Base-by-base conservation (phyloP, 2,113 vertebrate genomes). In the Clarias batrachus region DNA sequence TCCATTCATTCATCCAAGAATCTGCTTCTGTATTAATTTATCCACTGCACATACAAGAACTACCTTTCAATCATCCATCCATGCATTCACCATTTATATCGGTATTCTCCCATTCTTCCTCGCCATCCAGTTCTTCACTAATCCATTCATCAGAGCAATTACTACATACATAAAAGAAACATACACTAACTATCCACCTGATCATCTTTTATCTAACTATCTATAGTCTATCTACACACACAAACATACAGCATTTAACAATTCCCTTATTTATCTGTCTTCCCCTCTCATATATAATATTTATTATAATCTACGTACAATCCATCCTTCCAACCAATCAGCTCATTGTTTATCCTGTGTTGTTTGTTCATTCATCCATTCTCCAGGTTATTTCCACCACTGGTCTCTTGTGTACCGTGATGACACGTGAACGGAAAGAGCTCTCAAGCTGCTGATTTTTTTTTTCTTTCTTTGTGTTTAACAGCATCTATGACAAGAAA, bases 301-400 rank as follows among this genome's bases (percentile, higher is more conserved):
- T 73, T 73, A 73, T 41, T 73, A 48, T 8, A 73, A 73, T 41
- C 8, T 9, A 41, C 8, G 17, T 73, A 73, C 19, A 21, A 19
- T 73, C 70, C 3, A 73, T 73, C 33, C 30, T 73, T 41, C 17
- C 33, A 41, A 73, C 65, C 30, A 62, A 14, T 1, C 79, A 56
- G n/a, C 52, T 56, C 65, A 19, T 71, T 19, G 12, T 62, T 84
- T 63, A 63, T 63, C 57, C 71, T 76, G 83, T 62, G 27, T 77
- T 63, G 57, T 85, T 59, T 77, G 25, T 19, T 85, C 83, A 54
- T 52, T 60, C 70, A 74, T 74, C 70, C 27, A 60, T 41, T 59
- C 30, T 62, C 30, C 59, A 63, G 27, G 16, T 56, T 70, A 25
- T 57, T 79, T 79, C 74, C 63, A 68, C 19, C 76, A 1, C 52